Evolutionary conservation across 2,888 invertebrate species (phyloP), one percentile per base, ranked within the genome.

Genomic region (Chamaedrilus cognettii): DNA sequence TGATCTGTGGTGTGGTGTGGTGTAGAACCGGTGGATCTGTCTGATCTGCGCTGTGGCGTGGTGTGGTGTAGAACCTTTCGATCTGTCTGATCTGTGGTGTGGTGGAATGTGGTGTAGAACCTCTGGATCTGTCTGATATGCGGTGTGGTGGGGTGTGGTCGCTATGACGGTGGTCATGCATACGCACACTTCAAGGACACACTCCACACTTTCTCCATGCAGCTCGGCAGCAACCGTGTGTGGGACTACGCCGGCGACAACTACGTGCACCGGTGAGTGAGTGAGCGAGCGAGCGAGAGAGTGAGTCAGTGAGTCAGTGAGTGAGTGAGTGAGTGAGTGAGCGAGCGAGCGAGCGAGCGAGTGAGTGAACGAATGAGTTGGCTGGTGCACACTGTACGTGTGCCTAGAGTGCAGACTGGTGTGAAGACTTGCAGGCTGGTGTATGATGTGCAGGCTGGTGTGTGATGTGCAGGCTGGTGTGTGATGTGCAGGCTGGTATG

Each of bases 181-280:
- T 94, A 94, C 76, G 85, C 60, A 15, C 69, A 99, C 83, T 99
- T 94, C 85, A 87, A 92, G 66, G 92, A 93, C 66, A 96, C 99
- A 0, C 93, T 95, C 75, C 99, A 99, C 84, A 96, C 96, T 26
- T 99, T 96, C 80, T 94, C 97, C 3, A 88, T 99, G 87, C 96
- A 99, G 82, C 85, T 98, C 67, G 97, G 96, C 1, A 95, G 94
- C 56, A 95, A 96, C 80, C 87, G 96, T 61, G 99, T 99, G 0
- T 99, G 99, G 99, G 99, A 99, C 82, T 99, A 99, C 83, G 96
- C 96, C 62, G 97, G 97, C 75, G 96, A 96, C 84, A 95, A 94
- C 84, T 96, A 94, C 85, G 96, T 96, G 7, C 96, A 96, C 85
- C 89, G 99, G 19, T 86, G 99, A 50, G 89, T 99, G 30, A 96